Percentiles rank a stretch among this genome's conserved stretches.
phyloP scores from a whole-genome alignment of 2,797 vertebrate species.

The Melanotaenia maccullochi region DNA sequence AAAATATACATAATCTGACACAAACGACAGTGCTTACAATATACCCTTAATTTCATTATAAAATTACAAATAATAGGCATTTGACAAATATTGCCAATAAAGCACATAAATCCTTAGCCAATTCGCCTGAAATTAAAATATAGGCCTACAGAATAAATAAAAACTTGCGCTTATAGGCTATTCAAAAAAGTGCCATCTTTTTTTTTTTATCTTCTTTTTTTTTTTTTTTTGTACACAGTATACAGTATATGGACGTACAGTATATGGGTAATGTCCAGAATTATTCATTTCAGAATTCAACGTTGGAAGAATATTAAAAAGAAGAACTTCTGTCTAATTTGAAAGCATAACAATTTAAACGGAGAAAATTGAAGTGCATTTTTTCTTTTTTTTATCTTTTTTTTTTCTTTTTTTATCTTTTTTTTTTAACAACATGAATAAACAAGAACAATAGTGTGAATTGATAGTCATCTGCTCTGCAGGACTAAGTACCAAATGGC shows the following conservation, averaged over 20 bases:
- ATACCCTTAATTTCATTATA: conserved; percentile 81
- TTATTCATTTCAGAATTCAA: conserved; percentile 62
- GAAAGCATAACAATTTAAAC: conserved; percentile 14
- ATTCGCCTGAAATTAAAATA: conserved; percentile 86
- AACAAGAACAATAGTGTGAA: conserved; percentile 59
- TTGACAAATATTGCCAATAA: conserved; percentile 99
- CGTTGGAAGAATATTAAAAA: conserved; percentile 48
- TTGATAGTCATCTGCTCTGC: conserved; percentile 83
- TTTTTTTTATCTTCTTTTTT: conserved; percentile 59
- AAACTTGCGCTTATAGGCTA: conserved; percentile 87
- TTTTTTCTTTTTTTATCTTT: conserved; percentile 30
- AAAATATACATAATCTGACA: conserved; percentile 85
- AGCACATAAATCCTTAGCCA: conserved; percentile 86
- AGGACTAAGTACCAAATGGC: conserved; percentile 84
- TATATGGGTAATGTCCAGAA: conserved; percentile 59
- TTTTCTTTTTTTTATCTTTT: conserved; percentile 52
- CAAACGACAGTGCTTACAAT: conserved; percentile 85
- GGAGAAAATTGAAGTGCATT: conserved; percentile 64
- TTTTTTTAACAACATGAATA: conserved; percentile 61
- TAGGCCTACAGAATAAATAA: conserved; percentile 91
- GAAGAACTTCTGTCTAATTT: conserved; percentile 54
- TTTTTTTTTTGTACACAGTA: conserved; percentile 71
- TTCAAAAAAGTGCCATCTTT: conserved; percentile 93
- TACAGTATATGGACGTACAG: conserved; percentile 59
- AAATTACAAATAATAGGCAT: conserved; percentile 82